These are phyloP conservation scores for Ciconia nigra DNA, from an alignment of 2,797 vertebrate species.

Conservation along the genomic window DNA sequence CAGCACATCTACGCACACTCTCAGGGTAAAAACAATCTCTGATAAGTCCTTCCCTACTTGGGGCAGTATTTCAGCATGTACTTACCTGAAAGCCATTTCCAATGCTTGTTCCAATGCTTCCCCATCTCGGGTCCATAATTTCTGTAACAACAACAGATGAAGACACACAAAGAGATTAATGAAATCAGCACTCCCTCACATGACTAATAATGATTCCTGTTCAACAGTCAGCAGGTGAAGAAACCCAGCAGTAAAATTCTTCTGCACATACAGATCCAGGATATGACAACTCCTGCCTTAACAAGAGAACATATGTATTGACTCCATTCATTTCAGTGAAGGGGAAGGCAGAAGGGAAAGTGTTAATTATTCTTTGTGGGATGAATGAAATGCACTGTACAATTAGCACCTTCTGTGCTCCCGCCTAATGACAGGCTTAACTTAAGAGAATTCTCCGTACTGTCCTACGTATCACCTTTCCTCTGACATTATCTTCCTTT, in stretches of 20 bases:
- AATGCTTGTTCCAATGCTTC: neutral
- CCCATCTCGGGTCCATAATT: neutral
- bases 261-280: neutral
- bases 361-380: slow-evolving; percentile 47
- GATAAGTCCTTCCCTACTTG: neutral
- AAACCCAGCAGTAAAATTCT: neutral
- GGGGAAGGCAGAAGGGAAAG: slow-evolving; percentile 20
- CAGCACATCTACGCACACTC: neutral
- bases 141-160: neutral
- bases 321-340: neutral
- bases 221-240: neutral
- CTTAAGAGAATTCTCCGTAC: slow-evolving; percentile 19
- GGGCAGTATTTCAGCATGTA: neutral
- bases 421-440: slow-evolving; percentile 47
- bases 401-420: slow-evolving; percentile 48
- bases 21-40: neutral
- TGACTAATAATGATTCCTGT: neutral
- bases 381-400: slow-evolving; percentile 47
- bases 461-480: slow-evolving; percentile 54
- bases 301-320: neutral
- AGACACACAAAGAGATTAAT: neutral
- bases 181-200: neutral
- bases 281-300: neutral
- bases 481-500: slow-evolving; percentile 54
- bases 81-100: neutral